Base-by-base conservation (phyloP, 1,140 invertebrate species). In the Alviniconcha marisindica region DNA sequence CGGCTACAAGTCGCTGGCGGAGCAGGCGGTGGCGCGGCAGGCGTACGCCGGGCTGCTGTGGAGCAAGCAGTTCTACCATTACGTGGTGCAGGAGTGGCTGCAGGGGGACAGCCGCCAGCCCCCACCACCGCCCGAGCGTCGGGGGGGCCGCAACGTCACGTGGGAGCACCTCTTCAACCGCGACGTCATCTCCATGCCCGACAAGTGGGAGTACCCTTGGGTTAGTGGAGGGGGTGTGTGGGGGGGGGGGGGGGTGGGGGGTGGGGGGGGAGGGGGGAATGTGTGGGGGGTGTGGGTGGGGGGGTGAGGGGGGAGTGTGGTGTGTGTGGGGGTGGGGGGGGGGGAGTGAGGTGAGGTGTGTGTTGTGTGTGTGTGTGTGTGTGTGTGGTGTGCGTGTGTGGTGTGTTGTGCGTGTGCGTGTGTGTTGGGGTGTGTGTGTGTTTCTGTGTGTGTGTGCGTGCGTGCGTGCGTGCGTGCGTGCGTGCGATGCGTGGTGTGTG, bases 121-220 rank as follows among this genome's bases (percentile, higher is more conserved):
- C 1, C 81, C 83, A 10, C 92, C 92, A 24, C 83, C 82, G 0
- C 33, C 44, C 4, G 38, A 87, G 48, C 77, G 82, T 51, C 81
- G 40, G 1, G 69, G 51, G 38, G 90, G 91, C 0, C 87, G 92
- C 21, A 94, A 94, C 84, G 63, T 54, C 54, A 90, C 92, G 12
- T 94, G 93, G 93, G 77, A 28, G 21, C 93, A 94, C 80, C 85
- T 94, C 1, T 92, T 89, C 79, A 93, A 93, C 86, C 84, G 89
- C 5, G 93, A 94, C 84, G 84, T 94, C 48, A 90, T 94, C 31
- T 93, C 92, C 12, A 91, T 94, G 90, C 93, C 93, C 1, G 93
- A 94, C 85, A 94, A 94, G 82, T 94, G 93, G 93, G 93, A 94
- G 85, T 94, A 93, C 86, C 93, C 93, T 12, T 94, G 93, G 93